Evolutionary conservation across 2,797 vertebrate genomes (phyloP).

Genomic region (Galaxias olidus): DNA sequence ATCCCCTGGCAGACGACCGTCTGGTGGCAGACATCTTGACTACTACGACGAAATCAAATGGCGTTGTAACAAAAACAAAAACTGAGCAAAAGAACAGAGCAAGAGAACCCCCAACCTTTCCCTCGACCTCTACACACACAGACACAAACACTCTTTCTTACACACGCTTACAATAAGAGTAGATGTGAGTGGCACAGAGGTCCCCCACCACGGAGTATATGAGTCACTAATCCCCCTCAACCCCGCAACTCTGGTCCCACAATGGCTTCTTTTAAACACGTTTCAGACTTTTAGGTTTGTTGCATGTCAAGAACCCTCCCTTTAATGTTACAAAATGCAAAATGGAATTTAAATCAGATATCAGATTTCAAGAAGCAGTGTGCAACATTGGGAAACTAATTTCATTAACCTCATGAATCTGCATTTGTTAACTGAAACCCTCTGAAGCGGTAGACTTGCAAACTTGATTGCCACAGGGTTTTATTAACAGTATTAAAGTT

Average conservation of each 20-base stretch:
- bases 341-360: constrained; percentile 26
- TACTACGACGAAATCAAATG: constrained; percentile 15
- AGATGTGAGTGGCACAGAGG: constrained; percentile 35
- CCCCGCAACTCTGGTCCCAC: not conserved
- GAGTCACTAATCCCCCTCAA: constrained; percentile 38
- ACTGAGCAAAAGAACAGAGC: constrained; percentile 16
- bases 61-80: constrained; percentile 41
- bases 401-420: constrained; percentile 36
- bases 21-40: constrained; percentile 46
- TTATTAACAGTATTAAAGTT: constrained; percentile 48
- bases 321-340: constrained; percentile 10
- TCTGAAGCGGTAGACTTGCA: constrained; percentile 46
- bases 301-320: constrained; percentile 18
- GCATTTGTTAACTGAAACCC: constrained; percentile 13
- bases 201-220: constrained; percentile 51
- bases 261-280: constrained; percentile 6
- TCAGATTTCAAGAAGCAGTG: constrained; percentile 22
- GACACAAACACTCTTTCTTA: no score
- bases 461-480: constrained; percentile 27
- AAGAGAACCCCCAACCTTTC: not conserved
- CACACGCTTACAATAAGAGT: constrained; percentile 39
- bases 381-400: constrained; percentile 15
- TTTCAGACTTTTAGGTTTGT: constrained; percentile 14
- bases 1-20: constrained; percentile 55
- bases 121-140: no score